phyloP scores from a whole-genome alignment of 2,113 vertebrate species.

The Microcebus murinus region DNA sequence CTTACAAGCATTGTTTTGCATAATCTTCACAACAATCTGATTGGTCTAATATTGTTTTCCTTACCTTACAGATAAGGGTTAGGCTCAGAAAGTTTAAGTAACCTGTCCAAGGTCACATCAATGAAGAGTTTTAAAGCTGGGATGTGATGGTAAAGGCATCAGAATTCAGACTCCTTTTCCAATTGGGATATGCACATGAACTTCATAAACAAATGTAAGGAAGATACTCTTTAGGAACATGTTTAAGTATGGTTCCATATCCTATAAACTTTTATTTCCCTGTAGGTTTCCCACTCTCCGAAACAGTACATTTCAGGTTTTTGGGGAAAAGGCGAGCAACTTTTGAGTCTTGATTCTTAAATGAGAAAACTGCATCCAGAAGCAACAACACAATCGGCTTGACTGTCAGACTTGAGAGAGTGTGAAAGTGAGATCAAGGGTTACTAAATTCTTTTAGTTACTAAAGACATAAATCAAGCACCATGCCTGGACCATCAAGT shows the following conservation, averaged over 20 bases:
- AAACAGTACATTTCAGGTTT: background rate
- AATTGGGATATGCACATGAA: rapidly evolving
- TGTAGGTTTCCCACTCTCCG: background rate
- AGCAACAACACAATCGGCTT: background rate
- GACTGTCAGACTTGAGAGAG: background rate
- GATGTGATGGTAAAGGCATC: no score
- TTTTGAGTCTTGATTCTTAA: background rate
- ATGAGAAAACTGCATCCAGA: background rate
- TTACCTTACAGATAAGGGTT: background rate
- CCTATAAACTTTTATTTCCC: background rate
- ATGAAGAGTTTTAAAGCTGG: background rate
- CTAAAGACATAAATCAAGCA: background rate
- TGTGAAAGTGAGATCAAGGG: background rate
- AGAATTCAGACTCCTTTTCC: background rate
- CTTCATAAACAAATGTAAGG: background rate
- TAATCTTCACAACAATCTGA: background rate
- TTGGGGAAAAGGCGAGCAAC: background rate
- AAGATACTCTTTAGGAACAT: background rate
- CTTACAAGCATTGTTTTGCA: background rate
- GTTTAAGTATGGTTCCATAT: background rate
- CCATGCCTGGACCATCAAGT: background rate
- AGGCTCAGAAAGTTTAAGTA: background rate
- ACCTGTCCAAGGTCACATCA: rapidly evolving
- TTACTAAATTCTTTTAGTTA: background rate
- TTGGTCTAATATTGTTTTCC: background rate